These are phyloP conservation scores for Rhizomys pruinosus DNA, from an alignment of 2,113 vertebrate species.

Conservation along the genomic window DNA sequence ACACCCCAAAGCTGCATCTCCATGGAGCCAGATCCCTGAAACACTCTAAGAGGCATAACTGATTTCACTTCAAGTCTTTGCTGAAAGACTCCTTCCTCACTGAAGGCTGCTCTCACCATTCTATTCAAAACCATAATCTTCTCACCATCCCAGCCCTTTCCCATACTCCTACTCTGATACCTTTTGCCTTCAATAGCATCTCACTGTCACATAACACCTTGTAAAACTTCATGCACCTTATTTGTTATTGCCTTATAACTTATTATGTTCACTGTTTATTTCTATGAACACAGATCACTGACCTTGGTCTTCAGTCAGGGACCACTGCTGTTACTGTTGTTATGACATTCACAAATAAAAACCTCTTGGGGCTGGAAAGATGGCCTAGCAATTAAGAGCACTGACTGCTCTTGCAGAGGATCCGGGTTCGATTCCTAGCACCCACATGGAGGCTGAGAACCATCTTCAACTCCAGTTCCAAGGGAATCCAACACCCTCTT, in stretches of 20 bases:
- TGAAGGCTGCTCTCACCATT: not conserved
- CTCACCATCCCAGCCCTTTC: no score
- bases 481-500: no score
- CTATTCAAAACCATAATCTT: rapidly evolving
- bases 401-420: no score
- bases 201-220: not conserved
- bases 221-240: not conserved
- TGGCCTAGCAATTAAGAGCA: no score
- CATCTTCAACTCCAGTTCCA: no score
- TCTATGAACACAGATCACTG: not conserved
- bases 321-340: not conserved
- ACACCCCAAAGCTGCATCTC: not conserved
- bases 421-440: no score
- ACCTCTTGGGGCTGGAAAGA: no score
- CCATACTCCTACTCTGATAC: not conserved
- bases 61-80: not conserved
- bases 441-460: no score
- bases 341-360: not conserved
- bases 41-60: not conserved
- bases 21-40: not conserved
- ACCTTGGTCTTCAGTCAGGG: not conserved
- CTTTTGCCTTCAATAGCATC: not conserved
- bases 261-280: no score
- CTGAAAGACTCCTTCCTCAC: not conserved
- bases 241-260: not conserved